phyloP scores from a whole-genome alignment of 2,113 vertebrate species.

The Oxyruncus cristatus region DNA sequence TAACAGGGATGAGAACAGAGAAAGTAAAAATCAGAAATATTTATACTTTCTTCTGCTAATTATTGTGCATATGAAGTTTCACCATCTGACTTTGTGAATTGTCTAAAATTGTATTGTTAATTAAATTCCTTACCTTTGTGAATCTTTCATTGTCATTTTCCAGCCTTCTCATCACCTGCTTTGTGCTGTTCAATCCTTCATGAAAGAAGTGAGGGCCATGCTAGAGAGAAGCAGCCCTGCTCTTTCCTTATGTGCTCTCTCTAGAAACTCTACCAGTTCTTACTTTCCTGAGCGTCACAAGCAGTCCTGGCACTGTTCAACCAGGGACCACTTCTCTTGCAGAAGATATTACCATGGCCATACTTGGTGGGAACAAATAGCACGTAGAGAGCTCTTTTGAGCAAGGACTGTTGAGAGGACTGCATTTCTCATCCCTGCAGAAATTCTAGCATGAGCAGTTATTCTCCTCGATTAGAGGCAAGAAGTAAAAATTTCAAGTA shows the following conservation, averaged over 20 bases:
- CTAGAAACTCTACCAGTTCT: neutral
- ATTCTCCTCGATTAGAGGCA: rapidly evolving
- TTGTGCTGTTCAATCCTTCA: neutral
- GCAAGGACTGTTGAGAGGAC: neutral
- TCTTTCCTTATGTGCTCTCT: neutral
- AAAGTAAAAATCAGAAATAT: neutral
- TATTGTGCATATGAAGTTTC: neutral
- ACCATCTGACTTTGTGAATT: neutral
- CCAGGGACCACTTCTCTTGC: neutral
- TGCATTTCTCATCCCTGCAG: neutral
- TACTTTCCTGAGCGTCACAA: neutral
- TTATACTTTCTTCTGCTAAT: neutral
- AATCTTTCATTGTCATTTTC: constrained; percentile 7
- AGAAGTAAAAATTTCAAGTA: neutral
- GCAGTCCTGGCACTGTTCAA: neutral
- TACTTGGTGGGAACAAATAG: neutral
- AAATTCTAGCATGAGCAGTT: neutral
- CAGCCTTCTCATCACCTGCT: neutral
- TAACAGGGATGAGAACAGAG: neutral
- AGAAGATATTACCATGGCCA: neutral
- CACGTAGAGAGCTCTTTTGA: rapidly evolving
- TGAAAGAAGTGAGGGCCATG: neutral
- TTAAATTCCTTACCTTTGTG: constrained; percentile 17
- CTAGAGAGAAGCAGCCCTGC: neutral
- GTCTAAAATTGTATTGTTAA: constrained; percentile 20